A percentile compares a stretch with the other conserved stretches of the same genome.
phyloP scores from a whole-genome alignment of 2,113 vertebrate genomes.

The Alethe castanea region DNA sequence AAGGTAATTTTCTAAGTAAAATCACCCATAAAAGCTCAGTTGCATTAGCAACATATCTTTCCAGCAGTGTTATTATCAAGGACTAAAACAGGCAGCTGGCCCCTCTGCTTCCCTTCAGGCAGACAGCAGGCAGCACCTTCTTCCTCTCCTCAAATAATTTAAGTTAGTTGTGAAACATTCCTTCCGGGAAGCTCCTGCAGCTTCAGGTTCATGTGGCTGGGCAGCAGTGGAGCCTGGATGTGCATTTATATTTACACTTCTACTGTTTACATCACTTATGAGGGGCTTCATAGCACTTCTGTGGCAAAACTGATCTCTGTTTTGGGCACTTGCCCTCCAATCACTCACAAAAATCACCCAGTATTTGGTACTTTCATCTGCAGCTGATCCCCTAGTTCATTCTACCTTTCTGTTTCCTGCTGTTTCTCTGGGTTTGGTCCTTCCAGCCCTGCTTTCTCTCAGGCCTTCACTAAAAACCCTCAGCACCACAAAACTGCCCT shows the following conservation, averaged over 20 bases:
- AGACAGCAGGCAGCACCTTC: neutral
- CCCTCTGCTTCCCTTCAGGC: neutral
- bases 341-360: neutral
- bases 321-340: neutral
- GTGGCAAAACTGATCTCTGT: neutral
- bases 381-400: rapidly evolving
- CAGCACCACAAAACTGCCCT: neutral
- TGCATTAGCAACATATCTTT: neutral
- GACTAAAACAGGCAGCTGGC: neutral
- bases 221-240: neutral
- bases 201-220: neutral
- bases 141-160: neutral
- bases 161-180: neutral
- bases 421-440: neutral
- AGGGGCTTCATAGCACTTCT: neutral
- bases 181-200: neutral
- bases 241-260: neutral
- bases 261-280: neutral
- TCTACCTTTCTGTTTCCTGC: neutral
- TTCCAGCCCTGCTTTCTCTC: neutral
- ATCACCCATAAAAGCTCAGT: neutral
- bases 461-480: neutral
- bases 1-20: neutral
- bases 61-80: neutral
- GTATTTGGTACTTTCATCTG: rapidly evolving